These are phyloP conservation scores for Encarsia formosa DNA, from an alignment of 2,888 invertebrate species.

Conservation along the genomic window DNA sequence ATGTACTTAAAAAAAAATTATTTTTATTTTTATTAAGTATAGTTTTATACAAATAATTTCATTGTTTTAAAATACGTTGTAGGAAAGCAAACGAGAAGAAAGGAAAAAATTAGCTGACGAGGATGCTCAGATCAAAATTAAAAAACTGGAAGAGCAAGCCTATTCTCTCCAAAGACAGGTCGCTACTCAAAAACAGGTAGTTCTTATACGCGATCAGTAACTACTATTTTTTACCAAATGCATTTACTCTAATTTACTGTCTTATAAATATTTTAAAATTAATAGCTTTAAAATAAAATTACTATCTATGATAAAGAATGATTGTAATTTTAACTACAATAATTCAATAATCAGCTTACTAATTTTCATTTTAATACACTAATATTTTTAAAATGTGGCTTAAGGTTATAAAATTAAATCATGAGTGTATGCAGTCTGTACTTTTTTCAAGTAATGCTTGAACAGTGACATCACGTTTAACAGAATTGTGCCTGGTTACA, in stretches of 20 bases:
- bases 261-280: too few relatives aligned
- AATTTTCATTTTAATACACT: slow-evolving; percentile 2
- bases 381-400: slow-evolving; percentile 8
- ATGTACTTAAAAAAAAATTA: background rate
- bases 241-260: too few relatives aligned
- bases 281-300: too few relatives aligned
- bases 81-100: slow-evolving; percentile 89
- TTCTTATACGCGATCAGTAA: too few relatives aligned
- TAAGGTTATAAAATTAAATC: slow-evolving; percentile 21
- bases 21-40: background rate
- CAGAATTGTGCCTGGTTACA: slow-evolving; percentile 52
- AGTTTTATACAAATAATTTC: too few relatives aligned
- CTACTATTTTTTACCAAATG: too few relatives aligned
- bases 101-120: slow-evolving; percentile 89
- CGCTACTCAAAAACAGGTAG: slow-evolving; percentile 75
- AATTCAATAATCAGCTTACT: too few relatives aligned
- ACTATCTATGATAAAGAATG: too few relatives aligned
- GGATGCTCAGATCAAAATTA: slow-evolving; percentile 89
- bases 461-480: slow-evolving; percentile 46
- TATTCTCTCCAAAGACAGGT: slow-evolving; percentile 88
- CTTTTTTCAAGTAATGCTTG: slow-evolving; percentile 28
- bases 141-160: slow-evolving; percentile 89
- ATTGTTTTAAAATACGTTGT: too few relatives aligned
- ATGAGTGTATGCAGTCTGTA: slow-evolving; percentile 23
- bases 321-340: too few relatives aligned